Conservation (phyloP, 2,113 vertebrate species). For the Agapornis roseicollis region DNA sequence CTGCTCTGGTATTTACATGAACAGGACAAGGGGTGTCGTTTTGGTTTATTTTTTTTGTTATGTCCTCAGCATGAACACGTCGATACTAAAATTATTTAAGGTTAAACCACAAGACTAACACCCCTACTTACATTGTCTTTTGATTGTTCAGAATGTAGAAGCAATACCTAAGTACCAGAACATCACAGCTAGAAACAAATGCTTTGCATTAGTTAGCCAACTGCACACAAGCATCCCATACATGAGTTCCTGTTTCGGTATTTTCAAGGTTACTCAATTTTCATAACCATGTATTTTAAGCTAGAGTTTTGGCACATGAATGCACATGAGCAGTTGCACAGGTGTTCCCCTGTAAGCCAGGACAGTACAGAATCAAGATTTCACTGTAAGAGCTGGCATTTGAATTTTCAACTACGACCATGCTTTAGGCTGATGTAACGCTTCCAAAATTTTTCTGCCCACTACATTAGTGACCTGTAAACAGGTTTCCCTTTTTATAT, state of each 20-base stretch:
- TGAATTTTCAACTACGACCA: neutral
- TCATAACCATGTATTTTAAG: neutral
- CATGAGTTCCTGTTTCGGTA: fast-evolving
- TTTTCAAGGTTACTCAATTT: neutral
- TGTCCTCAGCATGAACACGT: neutral
- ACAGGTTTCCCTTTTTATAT: neutral
- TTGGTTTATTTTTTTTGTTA: neutral
- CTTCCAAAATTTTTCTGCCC: neutral
- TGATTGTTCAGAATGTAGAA: neutral
- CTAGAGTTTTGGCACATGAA: neutral
- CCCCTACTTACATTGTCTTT: neutral
- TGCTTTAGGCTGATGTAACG: neutral
- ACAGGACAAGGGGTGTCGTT: neutral
- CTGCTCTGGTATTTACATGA: neutral
- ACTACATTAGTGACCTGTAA: neutral
- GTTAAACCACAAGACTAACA: neutral
- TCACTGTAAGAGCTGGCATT: neutral
- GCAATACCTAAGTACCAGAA: neutral
- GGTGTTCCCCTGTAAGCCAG: neutral
- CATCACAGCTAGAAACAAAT: neutral
- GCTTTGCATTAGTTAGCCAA: neutral
- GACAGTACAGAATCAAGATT: neutral
- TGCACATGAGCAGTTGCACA: neutral
- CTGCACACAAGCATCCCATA: neutral
- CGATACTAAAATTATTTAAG: neutral